Conservation (phyloP, 2,113 vertebrate genomes). For the Percina caprodes region DNA sequence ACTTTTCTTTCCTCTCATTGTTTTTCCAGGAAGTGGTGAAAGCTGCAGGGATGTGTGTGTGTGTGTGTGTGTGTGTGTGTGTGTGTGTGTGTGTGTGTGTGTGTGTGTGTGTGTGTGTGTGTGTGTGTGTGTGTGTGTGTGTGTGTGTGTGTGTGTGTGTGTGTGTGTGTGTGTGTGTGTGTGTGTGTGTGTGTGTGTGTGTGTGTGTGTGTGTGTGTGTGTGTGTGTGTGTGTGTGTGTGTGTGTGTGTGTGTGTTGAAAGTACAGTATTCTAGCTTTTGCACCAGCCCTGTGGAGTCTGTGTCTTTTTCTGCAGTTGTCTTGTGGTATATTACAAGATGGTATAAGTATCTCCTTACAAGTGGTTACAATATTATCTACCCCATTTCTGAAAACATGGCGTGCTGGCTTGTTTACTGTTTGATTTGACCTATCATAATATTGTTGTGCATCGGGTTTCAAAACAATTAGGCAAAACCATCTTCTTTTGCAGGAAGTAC, state of each 20-base stretch:
- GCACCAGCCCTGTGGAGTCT: conserved; percentile 53
- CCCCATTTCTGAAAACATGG: conserved; percentile 70
- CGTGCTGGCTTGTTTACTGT: conserved; percentile 62
- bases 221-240: conserved; percentile 25
- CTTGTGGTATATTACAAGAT: conserved; percentile 66
- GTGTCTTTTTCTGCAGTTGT: conserved; percentile 66
- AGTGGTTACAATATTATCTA: conserved; percentile 62
- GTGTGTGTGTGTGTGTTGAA: conserved; percentile 17
- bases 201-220: conserved; percentile 24
- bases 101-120: conserved; percentile 34
- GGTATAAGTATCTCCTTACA: conserved; percentile 53
- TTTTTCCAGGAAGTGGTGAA: conserved; percentile 83
- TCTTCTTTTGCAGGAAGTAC: conserved; percentile 56
- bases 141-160: conserved; percentile 10
- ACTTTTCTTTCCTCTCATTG: conserved; percentile 83
- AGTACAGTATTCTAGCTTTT: conserved; percentile 63
- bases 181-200: conserved; percentile 5
- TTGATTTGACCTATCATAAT: conserved; percentile 70
- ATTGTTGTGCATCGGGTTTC: conserved; percentile 65
- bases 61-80: neutral
- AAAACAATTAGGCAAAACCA: conserved; percentile 64
- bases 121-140: conserved; percentile 38
- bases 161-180: conserved; percentile 14
- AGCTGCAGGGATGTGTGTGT: conserved; percentile 66
- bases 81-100: conserved; percentile 16